These are phyloP conservation scores for Drosophila buzzatii DNA, from an alignment of 2,888 invertebrate genomes.

Conservation along the genomic window DNA sequence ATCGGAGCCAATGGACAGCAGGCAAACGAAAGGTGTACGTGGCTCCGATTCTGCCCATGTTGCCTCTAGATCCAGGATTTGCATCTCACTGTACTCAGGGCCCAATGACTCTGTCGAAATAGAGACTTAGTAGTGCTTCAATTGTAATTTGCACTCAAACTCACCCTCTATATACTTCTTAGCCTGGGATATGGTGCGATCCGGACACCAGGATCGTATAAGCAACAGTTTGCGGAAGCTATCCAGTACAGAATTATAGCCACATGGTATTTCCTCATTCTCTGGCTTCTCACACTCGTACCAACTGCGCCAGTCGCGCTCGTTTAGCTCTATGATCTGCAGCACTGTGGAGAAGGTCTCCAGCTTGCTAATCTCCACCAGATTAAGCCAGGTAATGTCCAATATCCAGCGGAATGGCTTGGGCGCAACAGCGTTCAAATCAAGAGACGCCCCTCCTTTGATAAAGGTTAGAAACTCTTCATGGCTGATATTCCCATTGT, in stretches of 20 bases:
- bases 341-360: conserved; percentile 92
- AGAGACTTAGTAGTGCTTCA: background rate
- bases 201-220: conserved; percentile 97
- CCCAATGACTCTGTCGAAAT: conserved; percentile 90
- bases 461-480: conserved; percentile 98
- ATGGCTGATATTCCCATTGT: conserved; percentile 92
- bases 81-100: conserved; percentile 95
- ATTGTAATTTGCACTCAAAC: conserved; percentile 17
- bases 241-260: conserved; percentile 93
- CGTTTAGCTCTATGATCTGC: conserved; percentile 92
- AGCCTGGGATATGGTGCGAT: conserved; percentile 96
- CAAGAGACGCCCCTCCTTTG: conserved; percentile 97
- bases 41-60: conserved; percentile 96
- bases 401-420: conserved; percentile 98
- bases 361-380: conserved; percentile 96
- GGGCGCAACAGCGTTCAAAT: conserved; percentile 95
- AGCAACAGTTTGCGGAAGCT: conserved; percentile 94
- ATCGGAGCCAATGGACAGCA: conserved; percentile 97
- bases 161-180: conserved; percentile 94
- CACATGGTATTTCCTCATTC: conserved; percentile 95
- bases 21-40: conserved; percentile 94
- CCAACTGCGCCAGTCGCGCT: conserved; percentile 95
- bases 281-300: conserved; percentile 97
- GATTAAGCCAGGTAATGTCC: conserved; percentile 97
- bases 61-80: conserved; percentile 95